These are phyloP conservation scores for Aleiodes sp. DNA, from an alignment of 1,140 invertebrate genomes.

Conservation along the genomic window DNA sequence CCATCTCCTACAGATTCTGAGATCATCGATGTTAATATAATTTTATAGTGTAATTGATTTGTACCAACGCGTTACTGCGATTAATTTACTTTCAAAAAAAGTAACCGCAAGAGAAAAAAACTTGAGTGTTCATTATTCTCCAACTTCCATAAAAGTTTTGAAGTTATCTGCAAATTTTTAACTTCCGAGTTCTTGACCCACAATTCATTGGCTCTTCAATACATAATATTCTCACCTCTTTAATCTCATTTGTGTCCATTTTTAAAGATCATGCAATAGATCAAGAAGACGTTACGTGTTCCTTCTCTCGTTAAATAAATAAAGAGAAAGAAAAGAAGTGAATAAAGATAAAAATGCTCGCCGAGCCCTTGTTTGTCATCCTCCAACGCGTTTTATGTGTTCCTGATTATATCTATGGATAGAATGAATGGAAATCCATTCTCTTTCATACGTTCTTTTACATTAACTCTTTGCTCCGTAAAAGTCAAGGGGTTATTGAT, in stretches of 20 bases:
- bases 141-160: too few relatives aligned
- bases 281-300: neutral
- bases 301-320: neutral
- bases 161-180: too few relatives aligned
- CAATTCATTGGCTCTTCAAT: neutral
- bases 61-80: too few relatives aligned
- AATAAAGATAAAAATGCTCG: neutral
- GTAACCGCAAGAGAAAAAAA: too few relatives aligned
- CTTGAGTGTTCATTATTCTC: too few relatives aligned
- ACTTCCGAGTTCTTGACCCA: neutral
- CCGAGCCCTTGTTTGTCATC: slow-evolving; percentile 21
- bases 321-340: neutral
- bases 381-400: neutral
- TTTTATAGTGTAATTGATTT: too few relatives aligned
- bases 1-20: too few relatives aligned
- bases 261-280: neutral
- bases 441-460: neutral
- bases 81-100: too few relatives aligned
- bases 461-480: neutral
- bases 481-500: slow-evolving; percentile 7
- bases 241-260: neutral
- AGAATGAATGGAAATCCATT: slow-evolving; percentile 13
- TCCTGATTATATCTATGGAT: neutral
- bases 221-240: neutral
- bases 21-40: too few relatives aligned